Conservation (phyloP, 1,140 invertebrate genomes). For the Neodiprion lecontei region DNA sequence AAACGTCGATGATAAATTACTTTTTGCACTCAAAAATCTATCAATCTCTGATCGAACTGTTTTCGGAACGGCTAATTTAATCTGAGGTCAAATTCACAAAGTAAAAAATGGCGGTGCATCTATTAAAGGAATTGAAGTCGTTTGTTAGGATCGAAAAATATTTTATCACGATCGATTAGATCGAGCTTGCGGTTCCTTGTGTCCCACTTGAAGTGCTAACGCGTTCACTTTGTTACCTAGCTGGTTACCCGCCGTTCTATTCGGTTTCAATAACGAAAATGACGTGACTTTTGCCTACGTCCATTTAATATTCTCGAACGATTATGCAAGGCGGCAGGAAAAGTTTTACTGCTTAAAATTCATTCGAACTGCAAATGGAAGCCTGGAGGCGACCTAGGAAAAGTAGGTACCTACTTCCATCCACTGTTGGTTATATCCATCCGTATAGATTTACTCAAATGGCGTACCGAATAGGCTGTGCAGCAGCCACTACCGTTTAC, state of each 20-base stretch:
- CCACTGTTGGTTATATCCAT: neutral
- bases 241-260: neutral
- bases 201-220: neutral
- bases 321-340: neutral
- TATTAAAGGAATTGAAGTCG: neutral
- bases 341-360: neutral
- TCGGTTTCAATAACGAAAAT: neutral
- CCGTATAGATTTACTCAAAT: neutral
- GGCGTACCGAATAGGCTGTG: neutral
- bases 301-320: neutral
- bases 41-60: no score
- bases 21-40: no score
- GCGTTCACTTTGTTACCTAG: neutral
- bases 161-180: no score
- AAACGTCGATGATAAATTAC: no score
- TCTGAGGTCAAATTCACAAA: no score
- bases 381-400: neutral
- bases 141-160: neutral
- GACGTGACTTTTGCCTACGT: no score
- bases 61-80: no score
- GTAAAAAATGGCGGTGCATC: no score
- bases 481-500: neutral
- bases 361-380: neutral
- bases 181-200: neutral
- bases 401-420: neutral